Evolutionary conservation across 2,113 vertebrate genomes (phyloP).

Genomic region (Tyrannus savana): DNA sequence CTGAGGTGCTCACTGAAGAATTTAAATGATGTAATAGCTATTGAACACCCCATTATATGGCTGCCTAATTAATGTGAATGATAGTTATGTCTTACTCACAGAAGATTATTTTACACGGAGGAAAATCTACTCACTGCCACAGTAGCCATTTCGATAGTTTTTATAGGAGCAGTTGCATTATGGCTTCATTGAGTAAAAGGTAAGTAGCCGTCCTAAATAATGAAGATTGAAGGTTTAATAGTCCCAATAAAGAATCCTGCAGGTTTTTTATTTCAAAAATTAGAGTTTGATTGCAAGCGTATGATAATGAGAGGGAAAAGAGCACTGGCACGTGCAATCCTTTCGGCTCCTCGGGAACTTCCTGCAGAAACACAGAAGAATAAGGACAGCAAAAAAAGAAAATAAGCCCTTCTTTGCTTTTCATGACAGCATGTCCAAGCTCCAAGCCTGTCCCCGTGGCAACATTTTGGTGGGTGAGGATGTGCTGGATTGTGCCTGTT

Average conservation of each 20-base stretch:
- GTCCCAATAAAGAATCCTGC: conserved; percentile 59
- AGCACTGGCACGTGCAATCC: not conserved
- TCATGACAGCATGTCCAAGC: not conserved
- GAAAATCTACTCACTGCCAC: conserved; percentile 62
- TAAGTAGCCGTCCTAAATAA: conserved; percentile 67
- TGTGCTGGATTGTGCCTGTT: not conserved
- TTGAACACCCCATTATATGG: conserved; percentile 68
- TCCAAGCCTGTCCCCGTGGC: not conserved
- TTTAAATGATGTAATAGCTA: conserved; percentile 72
- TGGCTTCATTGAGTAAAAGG: conserved; percentile 64
- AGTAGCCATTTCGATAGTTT: conserved; percentile 64
- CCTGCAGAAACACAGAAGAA: not conserved
- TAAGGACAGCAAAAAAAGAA: not conserved
- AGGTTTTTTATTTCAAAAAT: conserved; percentile 70
- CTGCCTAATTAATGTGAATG: conserved; percentile 78
- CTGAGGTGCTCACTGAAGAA: conserved; percentile 55
- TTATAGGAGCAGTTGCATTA: conserved; percentile 67
- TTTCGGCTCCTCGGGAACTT: conserved; percentile 18
- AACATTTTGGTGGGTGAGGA: not conserved
- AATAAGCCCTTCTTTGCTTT: not conserved
- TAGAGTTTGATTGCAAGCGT: conserved; percentile 59
- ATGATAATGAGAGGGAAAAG: conserved; percentile 62
- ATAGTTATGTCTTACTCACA: conserved; percentile 63
- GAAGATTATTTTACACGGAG: conserved; percentile 66
- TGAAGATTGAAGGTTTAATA: conserved; percentile 63